Percentiles rank a stretch among this genome's conserved stretches.
Conservation (phyloP, 2,797 vertebrate species). For the Aulostomus chinensis region DNA sequence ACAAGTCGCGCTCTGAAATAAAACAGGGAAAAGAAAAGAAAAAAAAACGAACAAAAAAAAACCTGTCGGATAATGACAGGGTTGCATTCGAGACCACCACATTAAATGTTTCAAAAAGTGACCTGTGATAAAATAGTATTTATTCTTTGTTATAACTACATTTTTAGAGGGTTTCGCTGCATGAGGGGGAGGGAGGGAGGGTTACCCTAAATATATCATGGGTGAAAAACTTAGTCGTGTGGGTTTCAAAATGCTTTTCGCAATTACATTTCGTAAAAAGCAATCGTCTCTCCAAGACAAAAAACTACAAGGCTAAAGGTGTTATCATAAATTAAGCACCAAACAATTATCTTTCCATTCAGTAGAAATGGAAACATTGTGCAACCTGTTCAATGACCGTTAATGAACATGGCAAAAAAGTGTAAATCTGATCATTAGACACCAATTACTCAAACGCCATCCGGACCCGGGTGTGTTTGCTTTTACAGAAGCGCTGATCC, state of each 20-base stretch:
- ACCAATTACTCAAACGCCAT: conserved; percentile 61
- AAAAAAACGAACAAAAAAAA: conserved; percentile 24
- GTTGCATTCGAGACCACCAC: conserved; percentile 67
- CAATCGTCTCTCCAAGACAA: conserved; percentile 67
- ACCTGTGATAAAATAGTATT: conserved; percentile 75
- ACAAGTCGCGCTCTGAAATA: conserved; percentile 51
- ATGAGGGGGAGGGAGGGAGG: too few relatives aligned
- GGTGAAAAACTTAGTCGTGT: conserved; percentile 59
- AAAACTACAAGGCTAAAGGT: conserved; percentile 79
- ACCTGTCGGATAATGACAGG: conserved; percentile 41
- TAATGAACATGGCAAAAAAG: conserved; percentile 74
- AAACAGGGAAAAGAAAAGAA: conserved; percentile 35
- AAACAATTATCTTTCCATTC: conserved; percentile 75
- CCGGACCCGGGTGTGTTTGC: conserved; percentile 53
- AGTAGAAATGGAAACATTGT: conserved; percentile 76
- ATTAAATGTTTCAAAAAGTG: conserved; percentile 68
- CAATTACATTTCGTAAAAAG: conserved; percentile 70
- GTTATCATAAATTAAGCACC: conserved; percentile 80
- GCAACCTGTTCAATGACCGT: conserved; percentile 77
- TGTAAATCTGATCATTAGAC: conserved; percentile 66
- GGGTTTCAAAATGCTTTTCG: conserved; percentile 61
- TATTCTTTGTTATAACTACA: conserved; percentile 73
- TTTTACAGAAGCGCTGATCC: conserved; percentile 40
- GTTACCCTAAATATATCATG: conserved; percentile 62
- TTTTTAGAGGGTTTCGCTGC: conserved; percentile 67